Base-by-base conservation (phyloP, 2,888 invertebrate genomes). In the Eupeodes latifasciatus region DNA sequence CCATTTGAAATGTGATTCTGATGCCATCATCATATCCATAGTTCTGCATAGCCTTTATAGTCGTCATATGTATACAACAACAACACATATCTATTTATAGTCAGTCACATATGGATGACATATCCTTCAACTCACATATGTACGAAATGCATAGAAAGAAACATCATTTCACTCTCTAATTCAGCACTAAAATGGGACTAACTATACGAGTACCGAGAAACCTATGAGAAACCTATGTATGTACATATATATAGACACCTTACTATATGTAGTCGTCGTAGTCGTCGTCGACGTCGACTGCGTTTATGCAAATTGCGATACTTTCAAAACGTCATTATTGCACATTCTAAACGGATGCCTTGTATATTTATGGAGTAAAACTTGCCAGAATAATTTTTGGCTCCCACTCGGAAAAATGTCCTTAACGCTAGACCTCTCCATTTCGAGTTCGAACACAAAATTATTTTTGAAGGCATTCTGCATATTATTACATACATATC, bases 311-410 rank as follows among this genome's bases (percentile, higher is more conserved):
- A 81, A 81, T 81, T 74, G 57, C 64, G 74, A 75, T 75, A 66
- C 74, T 81, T 64, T 81, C 81, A 81, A 81, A 75, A 81, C 53
- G 74, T 75, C 74, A 57, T 81, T 75, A 74, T 81, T 81, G 81
- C 81, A 81, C 69, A 69, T 76, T 69, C 59, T 75, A 11, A 64
- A 19, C 36, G 64, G 57, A 67, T 36, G 57, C 59, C 44, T 55
- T 36, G 19, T 47, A 55, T 71, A 64, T 71, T 71, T 77, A 82
- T 77, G 49, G 14, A 53, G 71, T 49, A 71, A 55, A 78, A 55
- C 55, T 62, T 78, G 77, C 44, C 66, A 72, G 64, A 82, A 83
- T 51, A 44, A 72, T 78, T 69, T 64, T 72, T 75, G 79, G 75
- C 84, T 77, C 11, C 49, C 40, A 75, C 40, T 74, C 47, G 19